Conservation (phyloP, 2,888 invertebrate species). For the Pyrgus malvae region DNA sequence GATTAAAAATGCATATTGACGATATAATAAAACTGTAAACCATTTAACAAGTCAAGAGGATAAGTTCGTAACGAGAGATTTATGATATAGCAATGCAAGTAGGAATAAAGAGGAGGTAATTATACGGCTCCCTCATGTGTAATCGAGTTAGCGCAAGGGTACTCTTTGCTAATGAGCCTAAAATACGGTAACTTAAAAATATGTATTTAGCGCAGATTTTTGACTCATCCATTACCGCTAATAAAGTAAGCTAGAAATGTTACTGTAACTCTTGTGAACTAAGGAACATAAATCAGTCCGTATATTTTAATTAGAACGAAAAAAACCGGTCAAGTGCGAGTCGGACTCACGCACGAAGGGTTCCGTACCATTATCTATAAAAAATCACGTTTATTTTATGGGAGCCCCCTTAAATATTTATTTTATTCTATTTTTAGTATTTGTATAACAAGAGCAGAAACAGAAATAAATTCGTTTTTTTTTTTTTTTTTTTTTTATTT, state of each 20-base stretch:
- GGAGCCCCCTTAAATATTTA: too few species aligned
- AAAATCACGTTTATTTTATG: too few species aligned
- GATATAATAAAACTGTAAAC: neutral
- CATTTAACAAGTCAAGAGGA: neutral
- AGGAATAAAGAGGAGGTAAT: constrained; percentile 3
- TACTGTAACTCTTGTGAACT: neutral
- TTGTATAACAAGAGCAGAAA: too few species aligned
- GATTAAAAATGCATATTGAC: too few species aligned
- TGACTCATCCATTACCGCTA: constrained; percentile 1
- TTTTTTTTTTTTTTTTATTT: too few species aligned
- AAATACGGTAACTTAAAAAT: constrained; percentile 13
- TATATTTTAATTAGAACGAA: neutral
- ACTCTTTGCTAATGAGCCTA: constrained; percentile 24
- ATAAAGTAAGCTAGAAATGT: neutral
- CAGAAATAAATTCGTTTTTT: too few species aligned
- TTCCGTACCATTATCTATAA: too few species aligned
- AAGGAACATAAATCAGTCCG: neutral
- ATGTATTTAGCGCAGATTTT: constrained; percentile 9
- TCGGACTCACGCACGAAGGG: too few species aligned
- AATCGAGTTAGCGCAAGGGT: constrained; percentile 20
- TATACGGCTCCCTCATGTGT: constrained; percentile 17
- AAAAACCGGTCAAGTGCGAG: neutral
- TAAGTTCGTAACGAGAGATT: neutral
- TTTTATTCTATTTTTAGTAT: too few species aligned
- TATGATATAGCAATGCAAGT: constrained; percentile 3